Evolutionary conservation across 2,797 vertebrate genomes (phyloP).

Genomic region (Spheniscus humboldti): DNA sequence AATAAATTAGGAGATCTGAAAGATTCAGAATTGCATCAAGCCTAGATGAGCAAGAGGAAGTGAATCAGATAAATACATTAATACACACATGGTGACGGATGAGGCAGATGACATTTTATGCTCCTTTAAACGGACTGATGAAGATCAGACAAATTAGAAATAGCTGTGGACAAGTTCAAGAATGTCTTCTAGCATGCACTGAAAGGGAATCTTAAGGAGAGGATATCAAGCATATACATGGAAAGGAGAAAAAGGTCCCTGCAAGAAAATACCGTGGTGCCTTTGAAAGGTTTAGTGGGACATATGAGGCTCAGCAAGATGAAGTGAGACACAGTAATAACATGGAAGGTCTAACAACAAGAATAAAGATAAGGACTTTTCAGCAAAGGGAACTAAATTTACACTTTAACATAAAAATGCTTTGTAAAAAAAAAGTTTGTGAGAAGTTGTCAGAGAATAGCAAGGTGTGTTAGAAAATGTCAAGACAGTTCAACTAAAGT

Average conservation of each 20-base stretch:
- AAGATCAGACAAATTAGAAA: conserved; percentile 79
- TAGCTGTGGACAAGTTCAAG: conserved; percentile 71
- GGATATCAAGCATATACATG: neutral
- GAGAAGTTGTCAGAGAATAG: neutral
- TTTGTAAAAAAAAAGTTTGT: neutral
- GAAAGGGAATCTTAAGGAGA: conserved; percentile 66
- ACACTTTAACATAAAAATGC: neutral
- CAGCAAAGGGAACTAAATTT: neutral
- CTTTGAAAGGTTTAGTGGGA: neutral
- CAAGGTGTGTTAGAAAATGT: neutral
- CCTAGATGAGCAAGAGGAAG: conserved; percentile 64
- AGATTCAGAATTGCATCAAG: conserved; percentile 71
- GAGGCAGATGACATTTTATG: conserved; percentile 76
- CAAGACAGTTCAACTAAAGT: neutral
- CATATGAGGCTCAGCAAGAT: neutral
- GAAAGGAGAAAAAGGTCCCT: neutral
- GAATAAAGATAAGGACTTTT: neutral
- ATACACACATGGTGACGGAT: conserved; percentile 69
- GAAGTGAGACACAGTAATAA: neutral
- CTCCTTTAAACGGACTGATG: conserved; percentile 75
- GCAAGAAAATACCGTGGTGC: neutral
- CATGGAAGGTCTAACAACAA: neutral
- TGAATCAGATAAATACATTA: conserved; percentile 77
- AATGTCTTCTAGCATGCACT: conserved; percentile 37
- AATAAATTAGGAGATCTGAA: conserved; percentile 77